Percentiles rank a stretch among this genome's conserved stretches.
These are phyloP conservation scores for Peromyscus polionotus DNA, from an alignment of 2,113 vertebrate genomes.

Conservation along the genomic window DNA sequence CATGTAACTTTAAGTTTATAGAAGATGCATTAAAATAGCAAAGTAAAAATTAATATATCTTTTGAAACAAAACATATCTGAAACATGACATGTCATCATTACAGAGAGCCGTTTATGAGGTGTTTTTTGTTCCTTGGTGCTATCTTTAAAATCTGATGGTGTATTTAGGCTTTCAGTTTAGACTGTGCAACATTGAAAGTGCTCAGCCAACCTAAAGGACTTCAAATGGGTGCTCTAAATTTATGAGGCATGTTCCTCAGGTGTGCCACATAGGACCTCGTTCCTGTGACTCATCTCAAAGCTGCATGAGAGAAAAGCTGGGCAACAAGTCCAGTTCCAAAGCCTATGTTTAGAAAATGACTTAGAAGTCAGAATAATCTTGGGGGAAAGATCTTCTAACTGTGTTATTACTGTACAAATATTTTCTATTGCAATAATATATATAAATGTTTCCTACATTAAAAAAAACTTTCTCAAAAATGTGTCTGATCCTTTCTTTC, in stretches of 20 bases:
- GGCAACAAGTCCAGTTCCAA: background rate
- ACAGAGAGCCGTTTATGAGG: background rate
- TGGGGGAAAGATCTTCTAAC: background rate
- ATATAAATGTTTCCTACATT: constrained; percentile 5
- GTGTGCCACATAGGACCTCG: background rate
- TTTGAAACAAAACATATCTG: constrained; percentile 2
- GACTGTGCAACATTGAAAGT: background rate
- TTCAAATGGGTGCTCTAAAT: background rate
- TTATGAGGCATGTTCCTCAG: background rate
- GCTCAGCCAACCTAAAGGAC: background rate
- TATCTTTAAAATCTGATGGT: constrained; percentile 21
- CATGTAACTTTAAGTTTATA: constrained; percentile 29
- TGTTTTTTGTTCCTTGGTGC: background rate
- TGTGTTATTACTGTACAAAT: constrained; percentile 23
- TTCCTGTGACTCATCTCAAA: background rate
- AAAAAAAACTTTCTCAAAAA: constrained; percentile 51
- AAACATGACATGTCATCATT: background rate
- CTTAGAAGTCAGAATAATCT: constrained; percentile 44
- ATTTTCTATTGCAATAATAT: background rate
- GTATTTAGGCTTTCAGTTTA: background rate
- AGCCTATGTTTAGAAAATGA: constrained; percentile 23
- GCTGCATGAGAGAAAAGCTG: background rate
- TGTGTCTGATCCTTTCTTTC: constrained; percentile 49
- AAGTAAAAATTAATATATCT: constrained; percentile 59
- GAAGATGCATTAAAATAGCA: constrained; percentile 20